Evolutionary conservation across 2,113 vertebrate genomes (phyloP), one percentile per base, ranked within the genome.

Genomic region (Dolichallabes microphthalmus): DNA sequence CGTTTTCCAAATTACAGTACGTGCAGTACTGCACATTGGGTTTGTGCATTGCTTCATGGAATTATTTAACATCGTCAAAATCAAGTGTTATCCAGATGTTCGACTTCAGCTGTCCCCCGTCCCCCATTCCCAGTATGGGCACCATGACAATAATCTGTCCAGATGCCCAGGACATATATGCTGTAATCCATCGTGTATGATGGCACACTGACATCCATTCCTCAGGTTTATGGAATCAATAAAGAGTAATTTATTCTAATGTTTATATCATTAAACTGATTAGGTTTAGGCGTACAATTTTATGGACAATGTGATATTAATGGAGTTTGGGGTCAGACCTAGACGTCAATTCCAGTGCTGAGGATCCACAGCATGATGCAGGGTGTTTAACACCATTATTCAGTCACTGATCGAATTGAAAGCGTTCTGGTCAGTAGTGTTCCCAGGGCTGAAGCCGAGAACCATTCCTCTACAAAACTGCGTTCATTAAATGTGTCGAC

Each of bases 141-240:
- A 19, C 32, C 55, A 69, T 22, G 32, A 35, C 63, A 50, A 39
- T 45, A 15, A 55, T 68, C 63, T 80, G 75, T 30, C 52, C 32
- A 53, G 1, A 3, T 63, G 83, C 61, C 83, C 39, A 63, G 22
- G 35, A 32, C 22, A 10, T 85, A 35, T 39, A 17, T 79, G 61
- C 22, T 55, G 32, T 58, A 85, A 80, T 85, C 84, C 64, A 35
- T 80, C 52, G 58, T 13, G 25, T 45, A 52, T 71, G 73, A 69
- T 39, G 57, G 77, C 14, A 58, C 10, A 25, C 58, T 2, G 57
- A 61, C 77, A 61, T 79, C 30, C 50, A 12, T 68, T 68, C 4
- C 35, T 14, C 25, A 32, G 83, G 74, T 75, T 85, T 78, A 68
- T 15, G 15, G 17, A 68, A 45, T 55, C 14, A 17, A 45, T 45